Percentiles rank a stretch among this genome's conserved stretches.
Conservation (phyloP, 2,888 invertebrate genomes). For the Timema cristinae region DNA sequence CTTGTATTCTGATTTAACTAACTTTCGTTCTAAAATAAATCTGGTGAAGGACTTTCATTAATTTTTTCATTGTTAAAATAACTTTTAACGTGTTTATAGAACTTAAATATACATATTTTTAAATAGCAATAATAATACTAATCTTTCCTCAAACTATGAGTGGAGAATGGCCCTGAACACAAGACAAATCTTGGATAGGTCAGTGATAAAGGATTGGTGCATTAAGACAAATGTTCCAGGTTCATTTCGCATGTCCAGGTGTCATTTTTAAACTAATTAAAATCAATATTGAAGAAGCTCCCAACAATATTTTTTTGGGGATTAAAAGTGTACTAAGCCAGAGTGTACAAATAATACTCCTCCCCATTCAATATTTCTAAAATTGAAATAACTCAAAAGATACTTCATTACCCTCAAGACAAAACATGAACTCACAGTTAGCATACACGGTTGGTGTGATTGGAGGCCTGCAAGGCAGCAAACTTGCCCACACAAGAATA, state of each 20-base stretch:
- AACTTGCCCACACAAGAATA: slow-evolving; percentile 48
- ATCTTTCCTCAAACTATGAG: no score
- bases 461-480: slow-evolving; percentile 60
- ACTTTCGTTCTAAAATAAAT: no score
- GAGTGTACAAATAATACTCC: background rate
- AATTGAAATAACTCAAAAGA: background rate
- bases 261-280: background rate
- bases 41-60: no score
- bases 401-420: background rate
- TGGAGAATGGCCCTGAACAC: background rate
- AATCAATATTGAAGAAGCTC: background rate
- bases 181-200: no score
- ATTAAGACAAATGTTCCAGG: background rate
- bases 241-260: no score
- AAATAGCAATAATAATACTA: no score
- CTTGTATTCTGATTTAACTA: no score
- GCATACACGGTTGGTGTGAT: slow-evolving; percentile 63
- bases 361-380: background rate
- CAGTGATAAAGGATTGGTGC: no score
- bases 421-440: slow-evolving; percentile 53
- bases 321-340: background rate
- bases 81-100: no score
- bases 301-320: background rate
- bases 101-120: no score
- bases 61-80: no score